Base-by-base conservation (phyloP, 2,113 vertebrate species). In the Platysteira castanea region DNA sequence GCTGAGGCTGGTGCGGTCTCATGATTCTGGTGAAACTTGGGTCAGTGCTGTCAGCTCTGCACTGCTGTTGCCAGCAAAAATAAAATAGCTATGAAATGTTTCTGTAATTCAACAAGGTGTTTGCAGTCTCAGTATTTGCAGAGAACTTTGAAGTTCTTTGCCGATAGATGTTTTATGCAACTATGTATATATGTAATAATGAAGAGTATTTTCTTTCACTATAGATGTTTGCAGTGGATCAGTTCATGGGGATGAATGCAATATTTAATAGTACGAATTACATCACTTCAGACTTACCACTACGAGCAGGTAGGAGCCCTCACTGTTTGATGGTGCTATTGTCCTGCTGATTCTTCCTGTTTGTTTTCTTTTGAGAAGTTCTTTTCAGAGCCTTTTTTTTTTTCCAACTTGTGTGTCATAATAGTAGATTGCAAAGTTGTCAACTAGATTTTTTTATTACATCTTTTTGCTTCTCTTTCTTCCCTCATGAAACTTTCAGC, bases 211-310 rank as follows among this genome's bases (percentile, higher is more conserved):
- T 77, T 93, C 80, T 86, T 93, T 95, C 84, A 83, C 93, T 90
- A 11, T 65, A 98, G 98, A 97, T 98, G 90, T 98, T 97, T 97
- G 89, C 95, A 15, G 68, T 98, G 97, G 97, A 97, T 64, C 87
- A 95, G 82, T 93, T 98, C 57, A 84, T 97, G 89, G 96, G 96
- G 86, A 96, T 97, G 93, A 97, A 96, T 81, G 63, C 96, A 18
- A 95, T 98, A 50, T 98, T 98, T 96, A 98, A 97, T 77, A 97
- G 80, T 31, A 87, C 98, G 69, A 97, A 95, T 77, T 97, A 98
- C 95, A 98, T 98, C 87, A 91, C 96, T 53, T 94, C 97, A 44
- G 97, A 98, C 46, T 87, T 98, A 64, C 93, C 97, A 35, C 93
- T 98, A 82, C 93, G 93, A 84, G 95, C 98, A 91, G 98, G 98